Base-by-base conservation (phyloP, 2,888 invertebrate species). In the Chouioia cunea region DNA sequence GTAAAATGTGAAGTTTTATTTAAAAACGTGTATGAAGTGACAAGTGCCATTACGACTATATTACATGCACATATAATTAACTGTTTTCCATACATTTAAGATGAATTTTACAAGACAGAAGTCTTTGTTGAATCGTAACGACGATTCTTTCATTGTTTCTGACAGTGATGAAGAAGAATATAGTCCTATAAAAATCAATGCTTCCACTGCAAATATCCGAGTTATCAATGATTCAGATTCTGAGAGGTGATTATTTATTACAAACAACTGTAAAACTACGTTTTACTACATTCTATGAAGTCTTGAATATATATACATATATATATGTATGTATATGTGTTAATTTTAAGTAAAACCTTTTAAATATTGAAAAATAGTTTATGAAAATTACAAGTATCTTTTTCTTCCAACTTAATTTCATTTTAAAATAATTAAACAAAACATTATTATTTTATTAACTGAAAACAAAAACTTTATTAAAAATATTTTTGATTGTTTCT, bases 101-200 rank as follows among this genome's bases (percentile, higher is more conserved):
- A 36, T 36, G 36, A 36, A 36, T 36, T 36, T 36, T 3, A 10
- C 36, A 36, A 36, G 27, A 27, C 27, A 36, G 12, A 36, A 2
- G 27, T 27, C 36, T 36, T 10, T 10, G 6, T 36, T 36, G 36
- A 36, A 36, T 8, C 10, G 10, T 36, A 12, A 6, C 1, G 20
- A 20, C 4, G 57, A 47, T 2, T 77, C 74, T 0, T 16, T 73
- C 4, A 16, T 76, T 20, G 73, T 78, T 18, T 71, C 70, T 2
- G 78, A 78, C 10, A 78, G 76, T 6, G 77, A 76, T 0, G 75
- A 78, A 0, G 75, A 78, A 3, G 15, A 46, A 8, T 15, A 14
- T 10, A 48, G 14, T 44, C 16, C 22, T 14, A 16, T 15, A 16
- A 57, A 46, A 46, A 15, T 12, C 36, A 47, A 14, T 48, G 27